phyloP scores from a whole-genome alignment of 2,797 vertebrate genomes.

The Sebastes trivittatus region DNA sequence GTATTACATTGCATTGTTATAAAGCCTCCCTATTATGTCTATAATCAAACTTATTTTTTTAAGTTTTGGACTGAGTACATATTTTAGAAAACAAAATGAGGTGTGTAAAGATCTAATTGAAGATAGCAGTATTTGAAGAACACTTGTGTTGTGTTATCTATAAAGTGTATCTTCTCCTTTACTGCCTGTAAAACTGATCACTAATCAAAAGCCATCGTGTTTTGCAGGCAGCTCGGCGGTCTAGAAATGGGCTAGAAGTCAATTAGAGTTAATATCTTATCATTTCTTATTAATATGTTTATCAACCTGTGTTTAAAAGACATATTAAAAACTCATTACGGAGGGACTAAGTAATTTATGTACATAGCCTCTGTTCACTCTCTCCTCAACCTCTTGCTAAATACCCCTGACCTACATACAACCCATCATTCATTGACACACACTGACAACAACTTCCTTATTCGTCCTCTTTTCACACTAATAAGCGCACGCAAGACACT shows the following conservation, averaged over 20 bases:
- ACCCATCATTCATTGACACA: conserved; percentile 46
- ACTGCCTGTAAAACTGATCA: not conserved
- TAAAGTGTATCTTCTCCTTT: not conserved
- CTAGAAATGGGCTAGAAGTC: conserved; percentile 41
- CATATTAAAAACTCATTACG: conserved; percentile 72
- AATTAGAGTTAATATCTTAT: conserved; percentile 63
- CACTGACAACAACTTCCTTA: conserved; percentile 16
- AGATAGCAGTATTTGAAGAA: not conserved
- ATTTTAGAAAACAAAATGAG: not conserved
- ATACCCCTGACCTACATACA: conserved; percentile 57
- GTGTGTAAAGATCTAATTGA: not conserved
- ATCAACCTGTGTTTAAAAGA: conserved; percentile 67
- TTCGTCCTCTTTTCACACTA: not conserved
- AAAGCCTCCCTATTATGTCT: not conserved
- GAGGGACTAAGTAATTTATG: conserved; percentile 60
- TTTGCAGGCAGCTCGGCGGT: conserved; percentile 14
- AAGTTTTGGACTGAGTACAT: not conserved
- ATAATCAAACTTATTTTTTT: not conserved
- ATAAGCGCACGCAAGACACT: conserved; percentile 12
- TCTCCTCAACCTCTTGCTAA: conserved; percentile 62
- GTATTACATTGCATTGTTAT: not conserved
- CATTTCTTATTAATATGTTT: conserved; percentile 66
- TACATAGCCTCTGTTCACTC: conserved; percentile 40
- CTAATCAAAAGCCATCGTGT: conserved; percentile 5
- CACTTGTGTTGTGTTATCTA: not conserved